phyloP scores from a whole-genome alignment of 2,113 vertebrate genomes.

The Typhlomys cinereus region DNA sequence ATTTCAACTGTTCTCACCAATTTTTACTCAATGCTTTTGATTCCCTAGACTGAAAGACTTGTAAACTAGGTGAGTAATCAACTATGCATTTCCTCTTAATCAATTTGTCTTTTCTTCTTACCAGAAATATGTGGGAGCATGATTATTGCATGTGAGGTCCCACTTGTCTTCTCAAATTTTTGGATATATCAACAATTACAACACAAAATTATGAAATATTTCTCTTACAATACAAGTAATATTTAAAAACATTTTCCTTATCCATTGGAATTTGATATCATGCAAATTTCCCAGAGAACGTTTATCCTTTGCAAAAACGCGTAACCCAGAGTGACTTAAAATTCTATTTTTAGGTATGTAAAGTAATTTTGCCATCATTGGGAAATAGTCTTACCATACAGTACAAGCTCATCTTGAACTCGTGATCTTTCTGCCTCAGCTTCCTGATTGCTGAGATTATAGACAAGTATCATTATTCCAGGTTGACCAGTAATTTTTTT shows the following conservation, averaged over 20 bases:
- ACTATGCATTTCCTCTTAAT: background rate
- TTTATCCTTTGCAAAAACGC: no score
- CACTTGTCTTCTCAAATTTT: constrained; percentile 32
- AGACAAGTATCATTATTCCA: background rate
- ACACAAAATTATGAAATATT: background rate
- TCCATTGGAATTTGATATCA: constrained; percentile 3
- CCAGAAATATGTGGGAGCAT: background rate
- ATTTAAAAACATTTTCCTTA: no score
- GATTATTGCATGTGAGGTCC: constrained; percentile 1
- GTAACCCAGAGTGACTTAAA: constrained; percentile 24
- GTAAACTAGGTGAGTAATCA: background rate
- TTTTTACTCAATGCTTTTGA: background rate
- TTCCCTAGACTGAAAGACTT: background rate
- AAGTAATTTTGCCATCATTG: background rate
- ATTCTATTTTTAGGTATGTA: background rate
- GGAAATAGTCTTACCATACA: background rate
- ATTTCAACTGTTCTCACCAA: background rate
- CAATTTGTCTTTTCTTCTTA: background rate
- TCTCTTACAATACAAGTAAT: background rate
- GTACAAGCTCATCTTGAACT: background rate
- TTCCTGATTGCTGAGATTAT: background rate
- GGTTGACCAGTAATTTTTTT: no score
- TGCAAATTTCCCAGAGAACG: constrained; percentile 11
- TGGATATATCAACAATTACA: background rate
- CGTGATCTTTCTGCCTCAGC: background rate